Evolutionary conservation across 2,797 vertebrate species (phyloP), one percentile per base, ranked within the genome.

Genomic region (Lacerta agilis): DNA sequence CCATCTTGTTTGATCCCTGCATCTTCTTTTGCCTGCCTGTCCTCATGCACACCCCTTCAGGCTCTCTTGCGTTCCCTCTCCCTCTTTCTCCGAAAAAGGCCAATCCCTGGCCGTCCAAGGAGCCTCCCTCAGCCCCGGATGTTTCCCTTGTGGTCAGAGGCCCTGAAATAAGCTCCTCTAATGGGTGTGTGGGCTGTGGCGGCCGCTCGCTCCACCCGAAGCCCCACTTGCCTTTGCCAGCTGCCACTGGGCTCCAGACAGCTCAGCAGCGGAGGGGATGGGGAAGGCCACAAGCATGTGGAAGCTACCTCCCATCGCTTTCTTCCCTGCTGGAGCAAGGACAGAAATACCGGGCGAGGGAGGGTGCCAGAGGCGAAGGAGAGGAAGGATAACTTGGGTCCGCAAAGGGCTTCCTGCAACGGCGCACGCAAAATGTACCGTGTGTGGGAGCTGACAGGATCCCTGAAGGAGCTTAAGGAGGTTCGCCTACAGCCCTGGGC

Each of bases 191-290:
- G 97, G 97, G 96, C 97, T 97, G 96, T 93, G 96, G 97, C 97
- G 97, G 97, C 96, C 97, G 97, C 97, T 97, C 96, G 97, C 97
- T 97, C 97, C 97, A 97, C 97, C 97, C 97, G 96, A 96, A 97
- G 96, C 95, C 96, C 96, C 33, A 61, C 96, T 96, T 95, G 92
- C 97, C 97, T 96, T 95, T 97, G 98, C 97, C 97, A 97, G 98
- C 97, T 96, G 95, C 97, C 97, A 97, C 97, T 97, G 97, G 98
- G 98, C 98, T 98, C 97, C 98, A 98, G 97, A 97, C 97, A 97
- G 97, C 98, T 87, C 89, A 87, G 89, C 86, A 85, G 89, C 72
- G 27, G 79, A 76, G 36, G 67, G 86, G 78, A 49, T 58, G 58
- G 18, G 85, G 82, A 71, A 79, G 49, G 72, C 88, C 86, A 80